Conservation (phyloP, 2,797 vertebrate species). For the Rhynchonycteris naso region DNA sequence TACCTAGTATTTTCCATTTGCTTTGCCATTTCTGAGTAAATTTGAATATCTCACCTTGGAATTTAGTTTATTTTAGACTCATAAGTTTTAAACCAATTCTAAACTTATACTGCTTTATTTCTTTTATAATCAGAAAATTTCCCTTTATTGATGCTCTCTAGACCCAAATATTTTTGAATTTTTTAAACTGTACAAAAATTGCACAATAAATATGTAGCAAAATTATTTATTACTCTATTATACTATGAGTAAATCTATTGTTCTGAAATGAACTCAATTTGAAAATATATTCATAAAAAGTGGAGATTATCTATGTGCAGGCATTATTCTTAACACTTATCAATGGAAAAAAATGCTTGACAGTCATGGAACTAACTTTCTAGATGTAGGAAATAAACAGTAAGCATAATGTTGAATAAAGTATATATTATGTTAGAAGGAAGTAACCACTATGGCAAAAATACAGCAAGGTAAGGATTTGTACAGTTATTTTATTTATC, state of each 20-base stretch:
- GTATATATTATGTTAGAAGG: background rate
- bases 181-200: background rate
- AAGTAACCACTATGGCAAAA: background rate
- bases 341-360: background rate
- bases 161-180: background rate
- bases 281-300: slow-evolving; percentile 8
- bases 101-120: background rate
- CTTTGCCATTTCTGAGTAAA: background rate
- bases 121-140: background rate
- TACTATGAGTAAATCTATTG: background rate
- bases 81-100: slow-evolving; percentile 6
- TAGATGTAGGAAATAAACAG: background rate
- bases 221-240: background rate
- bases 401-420: background rate
- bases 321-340: background rate
- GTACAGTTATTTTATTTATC: background rate
- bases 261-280: background rate
- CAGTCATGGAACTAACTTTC: background rate
- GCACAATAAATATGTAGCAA: background rate
- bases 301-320: background rate
- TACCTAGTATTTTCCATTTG: background rate
- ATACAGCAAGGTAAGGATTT: background rate
- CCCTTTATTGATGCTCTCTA: background rate
- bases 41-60: background rate
- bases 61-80: background rate